Evolutionary conservation across 2,797 vertebrate genomes (phyloP), one percentile per base, ranked within the genome.

Genomic region (Lepus oiostolus): DNA sequence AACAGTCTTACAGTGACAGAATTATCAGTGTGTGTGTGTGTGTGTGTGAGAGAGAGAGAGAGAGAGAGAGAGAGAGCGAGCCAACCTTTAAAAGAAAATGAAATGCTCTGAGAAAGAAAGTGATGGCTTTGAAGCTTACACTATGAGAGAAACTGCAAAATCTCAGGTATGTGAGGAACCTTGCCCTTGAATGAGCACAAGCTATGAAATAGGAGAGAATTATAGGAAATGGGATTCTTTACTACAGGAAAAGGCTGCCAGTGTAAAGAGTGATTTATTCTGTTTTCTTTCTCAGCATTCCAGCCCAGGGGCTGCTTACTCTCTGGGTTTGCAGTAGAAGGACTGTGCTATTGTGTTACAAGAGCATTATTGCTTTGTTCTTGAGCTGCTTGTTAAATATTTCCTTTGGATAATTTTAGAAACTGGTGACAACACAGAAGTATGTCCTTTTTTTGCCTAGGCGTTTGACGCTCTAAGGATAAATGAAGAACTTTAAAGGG

Each of bases 371-470:
- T 85, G 26, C 28, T 72, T 91, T 93, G 63, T 67, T 85, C 22
- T 35, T 77, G 47, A 85, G 42, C 17, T 88, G 24, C 62, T 90
- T 71, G 28, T 74, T 85, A 38, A 0, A 13, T 82, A 86, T 90
- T 93, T 84, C 68, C n/a, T 88, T 50, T n/a, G 28, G 21, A 79
- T 82, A 38, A 19, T 76, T 68, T 80, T 90, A 93, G 68, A 93
- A 93, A 90, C 58, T 68, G n/a, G 19, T 84, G 60, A 71, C 63
- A 70, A 38, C 52, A 70, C 30, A 75, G 47, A 63, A 83, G 9
- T 62, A 10, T 8, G 5, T 5, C 54, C 54, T 58, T 68, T 13
- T 13, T 84, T 38, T 94, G n/a, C 28, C 88, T 83, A 63, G 32
- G 68, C 91, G 52, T 85, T 47, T 88, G 4, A 85, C 58, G 63